phyloP scores from a whole-genome alignment of 2,888 invertebrate species.

The Lasioglossum marginatum region DNA sequence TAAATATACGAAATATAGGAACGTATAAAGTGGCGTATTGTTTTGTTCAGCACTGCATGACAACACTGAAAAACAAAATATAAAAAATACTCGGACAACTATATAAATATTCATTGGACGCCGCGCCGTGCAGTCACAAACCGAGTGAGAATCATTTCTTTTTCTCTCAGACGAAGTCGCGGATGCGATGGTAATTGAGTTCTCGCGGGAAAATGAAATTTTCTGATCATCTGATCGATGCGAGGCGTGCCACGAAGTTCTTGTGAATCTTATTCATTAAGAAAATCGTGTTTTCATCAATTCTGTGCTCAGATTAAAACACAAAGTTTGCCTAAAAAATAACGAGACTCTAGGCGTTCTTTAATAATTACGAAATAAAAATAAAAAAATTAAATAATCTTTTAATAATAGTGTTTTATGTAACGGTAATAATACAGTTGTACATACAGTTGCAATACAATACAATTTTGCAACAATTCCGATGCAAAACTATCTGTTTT shows the following conservation, averaged over 20 bases:
- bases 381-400: too few species aligned
- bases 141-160: background rate
- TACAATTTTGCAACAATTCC: too few species aligned
- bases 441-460: too few species aligned
- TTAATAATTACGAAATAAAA: background rate
- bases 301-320: background rate
- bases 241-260: background rate
- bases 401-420: too few species aligned
- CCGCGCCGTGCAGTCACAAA: background rate
- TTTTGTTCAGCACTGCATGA: background rate
- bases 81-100: background rate
- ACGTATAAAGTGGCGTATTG: background rate
- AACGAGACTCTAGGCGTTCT: background rate
- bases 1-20: background rate
- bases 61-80: background rate
- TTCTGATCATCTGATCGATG: background rate
- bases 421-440: too few species aligned
- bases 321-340: background rate
- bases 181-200: conserved; percentile 1
- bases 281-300: background rate
- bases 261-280: background rate
- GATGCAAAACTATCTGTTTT: too few species aligned
- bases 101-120: conserved; percentile 8
- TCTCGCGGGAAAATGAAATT: background rate
- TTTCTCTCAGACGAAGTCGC: background rate